Evolutionary conservation across 2,888 invertebrate genomes (phyloP), one percentile per base, ranked within the genome.

Genomic region (Noctua fimbriata): DNA sequence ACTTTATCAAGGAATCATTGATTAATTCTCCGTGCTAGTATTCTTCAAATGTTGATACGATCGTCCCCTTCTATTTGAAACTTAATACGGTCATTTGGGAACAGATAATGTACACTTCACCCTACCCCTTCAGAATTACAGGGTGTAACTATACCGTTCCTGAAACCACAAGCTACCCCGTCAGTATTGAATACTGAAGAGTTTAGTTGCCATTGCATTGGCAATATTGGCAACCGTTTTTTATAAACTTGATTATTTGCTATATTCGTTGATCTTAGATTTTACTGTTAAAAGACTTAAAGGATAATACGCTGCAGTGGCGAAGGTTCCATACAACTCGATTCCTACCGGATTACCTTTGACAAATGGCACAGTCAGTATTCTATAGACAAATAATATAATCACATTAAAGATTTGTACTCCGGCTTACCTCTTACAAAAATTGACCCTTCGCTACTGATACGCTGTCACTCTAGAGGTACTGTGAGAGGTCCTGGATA

Each of bases 61-160:
- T 76, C 81, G 63, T 44, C 63, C 80, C 75, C 80, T 80, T 63
- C 18, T 28, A 47, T 55, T 63, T 80, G 75, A 75, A 75, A 80
- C 80, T 75, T 80, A 69, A 80, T 81, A 80, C 80, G 63, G 80
- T 69, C 69, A 69, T 75, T 81, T 55, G 81, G 80, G 60, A 55
- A 28, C 60, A 55, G 60, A 47, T n/a, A 80, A 69, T 76, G 76
- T 76, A 81, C 21, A 76, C 55, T 65, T 55, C 47, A 75, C 81
- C 55, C 69, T 47, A 80, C 36, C 76, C 69, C 21, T 76, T 76
- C 36, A 32, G 76, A 76, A 69, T 65, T 76, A 76, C 76, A 69
- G 76, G 47, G 75, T 69, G 47, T 76, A 80, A 75, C 63, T 47
- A 58, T n/a, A 65, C 44, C 78, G 47, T 73, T 69, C 24, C 49